A percentile compares a stretch with the other conserved stretches of the same genome.
phyloP scores from a whole-genome alignment of 1,140 invertebrate species.

The Drosophila kurseongensis region DNA sequence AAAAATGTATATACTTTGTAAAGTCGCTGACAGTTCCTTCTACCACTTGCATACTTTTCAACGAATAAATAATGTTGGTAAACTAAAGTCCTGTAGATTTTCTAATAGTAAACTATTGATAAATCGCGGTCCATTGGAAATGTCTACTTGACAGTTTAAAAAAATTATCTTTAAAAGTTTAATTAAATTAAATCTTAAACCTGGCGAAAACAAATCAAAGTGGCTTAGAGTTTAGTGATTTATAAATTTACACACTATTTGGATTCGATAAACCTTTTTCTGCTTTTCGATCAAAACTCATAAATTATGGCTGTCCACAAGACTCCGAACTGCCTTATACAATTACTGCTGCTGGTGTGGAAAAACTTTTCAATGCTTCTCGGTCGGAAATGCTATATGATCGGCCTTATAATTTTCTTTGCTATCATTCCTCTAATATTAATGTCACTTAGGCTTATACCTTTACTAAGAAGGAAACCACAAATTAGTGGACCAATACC shows the following conservation, averaged over 20 bases:
- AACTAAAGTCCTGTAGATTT: no score
- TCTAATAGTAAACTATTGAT: no score
- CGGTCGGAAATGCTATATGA: background rate
- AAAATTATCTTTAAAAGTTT: no score
- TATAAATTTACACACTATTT: background rate
- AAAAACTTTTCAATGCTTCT: conserved; percentile 12
- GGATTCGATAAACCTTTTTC: background rate
- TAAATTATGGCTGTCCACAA: conserved; percentile 3
- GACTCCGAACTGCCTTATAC: background rate
- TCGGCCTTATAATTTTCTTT: background rate
- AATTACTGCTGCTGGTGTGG: conserved; percentile 5
- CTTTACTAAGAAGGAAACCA: accelerated
- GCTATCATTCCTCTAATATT: background rate
- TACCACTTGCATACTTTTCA: no score
- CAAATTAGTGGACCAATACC: background rate
- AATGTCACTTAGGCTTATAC: background rate
- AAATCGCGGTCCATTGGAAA: no score
- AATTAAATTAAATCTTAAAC: background rate
- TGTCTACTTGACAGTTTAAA: no score
- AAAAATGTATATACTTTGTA: no score
- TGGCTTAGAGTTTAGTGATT: background rate
- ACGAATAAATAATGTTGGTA: no score
- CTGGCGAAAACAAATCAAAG: background rate
- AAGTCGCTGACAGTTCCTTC: no score
- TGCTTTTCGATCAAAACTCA: background rate